A percentile compares a stretch with the other conserved stretches of the same genome.
Conservation (phyloP, 2,888 invertebrate species). For the Tiliacea aurago region DNA sequence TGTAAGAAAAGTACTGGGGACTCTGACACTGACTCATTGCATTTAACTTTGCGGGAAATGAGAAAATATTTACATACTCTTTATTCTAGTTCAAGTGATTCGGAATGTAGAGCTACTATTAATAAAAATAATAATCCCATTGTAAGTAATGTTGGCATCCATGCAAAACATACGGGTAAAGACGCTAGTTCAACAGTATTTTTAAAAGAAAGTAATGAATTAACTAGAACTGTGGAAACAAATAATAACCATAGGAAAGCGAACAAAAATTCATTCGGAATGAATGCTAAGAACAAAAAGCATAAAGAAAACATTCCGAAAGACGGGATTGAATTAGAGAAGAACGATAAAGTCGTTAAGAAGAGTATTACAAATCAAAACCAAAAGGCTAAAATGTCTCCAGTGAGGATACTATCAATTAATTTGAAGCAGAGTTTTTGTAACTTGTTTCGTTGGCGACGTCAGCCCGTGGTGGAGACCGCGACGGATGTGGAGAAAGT, state of each 20-base stretch:
- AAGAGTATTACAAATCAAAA: constrained; percentile 72
- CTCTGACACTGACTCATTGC: constrained; percentile 92
- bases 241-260: constrained; percentile 88
- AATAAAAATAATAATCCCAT: constrained; percentile 87
- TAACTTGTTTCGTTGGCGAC: constrained; percentile 94
- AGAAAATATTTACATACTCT: constrained; percentile 95
- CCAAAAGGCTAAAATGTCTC: constrained; percentile 92
- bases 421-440: constrained; percentile 96
- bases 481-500: constrained; percentile 76
- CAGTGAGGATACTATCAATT: constrained; percentile 92
- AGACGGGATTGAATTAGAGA: constrained; percentile 81
- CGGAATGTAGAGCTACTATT: constrained; percentile 88
- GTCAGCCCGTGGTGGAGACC: constrained; percentile 75
- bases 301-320: constrained; percentile 84
- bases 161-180: constrained; percentile 79
- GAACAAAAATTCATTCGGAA: constrained; percentile 90
- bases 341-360: constrained; percentile 83
- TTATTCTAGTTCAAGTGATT: constrained; percentile 94
- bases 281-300: constrained; percentile 92
- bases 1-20: constrained; percentile 88
- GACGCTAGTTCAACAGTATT: constrained; percentile 76
- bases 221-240: constrained; percentile 78
- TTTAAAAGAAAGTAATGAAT: constrained; percentile 81
- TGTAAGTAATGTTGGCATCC: constrained; percentile 85
- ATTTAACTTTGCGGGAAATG: constrained; percentile 96